Conservation (phyloP, 2,888 invertebrate species). For the Acronicta aceris region DNA sequence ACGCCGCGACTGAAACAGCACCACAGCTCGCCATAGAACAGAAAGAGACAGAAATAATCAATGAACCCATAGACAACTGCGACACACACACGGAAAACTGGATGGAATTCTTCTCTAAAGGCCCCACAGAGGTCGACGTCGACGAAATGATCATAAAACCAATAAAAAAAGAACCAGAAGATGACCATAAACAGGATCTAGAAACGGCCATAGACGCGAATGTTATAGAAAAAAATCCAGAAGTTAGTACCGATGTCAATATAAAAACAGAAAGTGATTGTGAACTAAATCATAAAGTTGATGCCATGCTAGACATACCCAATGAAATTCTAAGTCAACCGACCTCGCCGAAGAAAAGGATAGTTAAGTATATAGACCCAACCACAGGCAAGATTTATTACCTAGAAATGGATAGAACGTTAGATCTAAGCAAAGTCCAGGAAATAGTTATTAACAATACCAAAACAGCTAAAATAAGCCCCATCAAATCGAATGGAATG, state of each 20-base stretch:
- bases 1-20: constrained; percentile 36
- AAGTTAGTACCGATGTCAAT: constrained; percentile 11
- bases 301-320: constrained; percentile 57
- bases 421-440: constrained; percentile 80
- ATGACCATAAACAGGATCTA: constrained; percentile 52
- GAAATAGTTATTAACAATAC: constrained; percentile 81
- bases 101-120: constrained; percentile 82
- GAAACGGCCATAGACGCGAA: constrained; percentile 36
- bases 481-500: constrained; percentile 76
- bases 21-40: constrained; percentile 31
- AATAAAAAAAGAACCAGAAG: constrained; percentile 65
- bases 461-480: constrained; percentile 75
- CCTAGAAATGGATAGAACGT: constrained; percentile 79
- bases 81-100: constrained; percentile 70
- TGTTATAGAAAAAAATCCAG: constrained; percentile 23
- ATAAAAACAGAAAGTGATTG: constrained; percentile 38
- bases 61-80: constrained; percentile 30
- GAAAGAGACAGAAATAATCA: constrained; percentile 16
- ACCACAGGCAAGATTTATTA: constrained; percentile 83
- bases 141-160: constrained; percentile 84
- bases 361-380: constrained; percentile 83
- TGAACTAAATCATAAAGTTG: constrained; percentile 14
- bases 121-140: constrained; percentile 76
- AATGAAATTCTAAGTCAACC: constrained; percentile 67
- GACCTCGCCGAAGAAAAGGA: constrained; percentile 71